These are phyloP conservation scores for Taphrorychus bicolor DNA, from an alignment of 2,888 invertebrate genomes.

Conservation along the genomic window DNA sequence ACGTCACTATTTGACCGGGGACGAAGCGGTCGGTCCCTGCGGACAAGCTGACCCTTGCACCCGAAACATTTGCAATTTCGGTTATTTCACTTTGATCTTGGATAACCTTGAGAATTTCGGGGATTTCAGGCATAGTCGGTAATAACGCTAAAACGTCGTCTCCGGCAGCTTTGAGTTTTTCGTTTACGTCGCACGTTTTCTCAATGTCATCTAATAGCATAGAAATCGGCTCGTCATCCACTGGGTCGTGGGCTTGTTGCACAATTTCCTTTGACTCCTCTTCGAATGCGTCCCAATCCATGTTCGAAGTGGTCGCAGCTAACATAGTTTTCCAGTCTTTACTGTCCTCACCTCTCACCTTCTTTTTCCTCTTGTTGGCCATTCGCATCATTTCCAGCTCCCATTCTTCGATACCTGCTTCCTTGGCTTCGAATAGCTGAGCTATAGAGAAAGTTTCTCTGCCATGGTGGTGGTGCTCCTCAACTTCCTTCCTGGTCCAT, in stretches of 20 bases:
- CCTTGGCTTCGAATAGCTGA: slow-evolving; percentile 65
- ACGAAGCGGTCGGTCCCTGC: slow-evolving; percentile 74
- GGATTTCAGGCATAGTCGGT: slow-evolving; percentile 69
- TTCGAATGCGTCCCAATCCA: slow-evolving; percentile 57
- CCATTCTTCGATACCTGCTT: slow-evolving; percentile 56
- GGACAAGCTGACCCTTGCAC: slow-evolving; percentile 61
- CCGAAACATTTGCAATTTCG: slow-evolving; percentile 69
- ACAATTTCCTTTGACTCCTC: slow-evolving; percentile 57
- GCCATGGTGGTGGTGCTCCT: slow-evolving; percentile 57
- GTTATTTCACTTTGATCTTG: slow-evolving; percentile 67
- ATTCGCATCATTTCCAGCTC: slow-evolving; percentile 57
- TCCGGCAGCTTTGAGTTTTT: slow-evolving; percentile 65
- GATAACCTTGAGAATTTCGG: slow-evolving; percentile 67
- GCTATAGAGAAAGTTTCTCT: slow-evolving; percentile 63
- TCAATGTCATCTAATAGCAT: slow-evolving; percentile 63
- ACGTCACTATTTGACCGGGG: slow-evolving; percentile 77
- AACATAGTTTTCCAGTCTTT: slow-evolving; percentile 57
- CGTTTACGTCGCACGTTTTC: slow-evolving; percentile 67
- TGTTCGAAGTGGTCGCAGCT: slow-evolving; percentile 51
- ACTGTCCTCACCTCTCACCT: slow-evolving; percentile 53
- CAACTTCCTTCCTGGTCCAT: slow-evolving; percentile 68
- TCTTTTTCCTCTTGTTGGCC: slow-evolving; percentile 54
- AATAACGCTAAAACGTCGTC: slow-evolving; percentile 64
- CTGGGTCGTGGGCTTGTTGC: slow-evolving; percentile 52
- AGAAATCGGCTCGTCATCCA: slow-evolving; percentile 61